Conservation (phyloP, 2,797 vertebrate genomes). For the Macroramphosus scolopax region DNA sequence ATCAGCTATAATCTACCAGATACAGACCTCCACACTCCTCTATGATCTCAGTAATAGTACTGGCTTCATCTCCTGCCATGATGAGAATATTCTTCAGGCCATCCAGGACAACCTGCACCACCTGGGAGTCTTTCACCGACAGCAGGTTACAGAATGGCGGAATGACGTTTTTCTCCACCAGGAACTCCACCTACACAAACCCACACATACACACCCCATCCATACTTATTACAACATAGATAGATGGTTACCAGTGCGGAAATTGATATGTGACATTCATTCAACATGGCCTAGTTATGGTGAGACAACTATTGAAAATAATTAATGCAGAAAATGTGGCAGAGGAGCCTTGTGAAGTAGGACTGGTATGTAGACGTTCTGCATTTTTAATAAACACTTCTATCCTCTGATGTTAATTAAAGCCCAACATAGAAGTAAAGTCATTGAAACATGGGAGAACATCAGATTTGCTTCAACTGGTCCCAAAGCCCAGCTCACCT, state of each 20-base stretch:
- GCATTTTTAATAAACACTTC: too few relatives aligned
- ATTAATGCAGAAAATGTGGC: too few relatives aligned
- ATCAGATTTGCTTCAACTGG: conserved; percentile 7
- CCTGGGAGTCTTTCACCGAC: conserved; percentile 97
- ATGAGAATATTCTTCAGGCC: conserved; percentile 98
- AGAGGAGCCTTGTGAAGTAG: too few relatives aligned
- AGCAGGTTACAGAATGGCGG: conserved; percentile 96
- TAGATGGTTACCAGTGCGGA: conserved; percentile 42
- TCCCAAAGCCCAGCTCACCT: conserved; percentile 76
- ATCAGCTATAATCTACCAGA: not conserved
- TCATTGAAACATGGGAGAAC: not conserved
- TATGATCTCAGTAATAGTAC: conserved; percentile 97
- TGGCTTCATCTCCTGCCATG: conserved; percentile 98
- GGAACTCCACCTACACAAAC: conserved; percentile 91
- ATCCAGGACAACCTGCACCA: conserved; percentile 98
- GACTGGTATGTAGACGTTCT: too few relatives aligned
- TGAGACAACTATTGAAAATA: too few relatives aligned
- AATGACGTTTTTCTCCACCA: conserved; percentile 98
- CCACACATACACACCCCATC: conserved; percentile 61
- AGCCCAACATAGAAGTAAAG: not conserved
- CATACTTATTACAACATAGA: conserved; percentile 65
- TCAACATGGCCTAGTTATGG: not conserved
- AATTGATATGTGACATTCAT: not conserved
- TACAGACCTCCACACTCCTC: conserved; percentile 93
- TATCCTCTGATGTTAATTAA: not conserved